phyloP scores from a whole-genome alignment of 2,113 vertebrate genomes.

The Riparia riparia region DNA sequence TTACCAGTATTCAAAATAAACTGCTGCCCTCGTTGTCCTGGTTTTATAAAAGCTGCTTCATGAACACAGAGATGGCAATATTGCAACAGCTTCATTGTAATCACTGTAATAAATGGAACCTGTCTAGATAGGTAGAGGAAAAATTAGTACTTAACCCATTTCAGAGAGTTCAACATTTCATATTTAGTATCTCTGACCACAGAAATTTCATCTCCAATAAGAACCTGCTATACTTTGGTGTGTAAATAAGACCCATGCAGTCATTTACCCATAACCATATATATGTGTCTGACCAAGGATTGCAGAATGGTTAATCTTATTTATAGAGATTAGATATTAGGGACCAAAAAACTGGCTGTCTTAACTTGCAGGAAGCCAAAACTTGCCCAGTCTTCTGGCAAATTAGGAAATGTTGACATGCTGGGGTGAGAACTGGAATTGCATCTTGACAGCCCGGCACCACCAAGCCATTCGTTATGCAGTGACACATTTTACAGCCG shows the following conservation, averaged over 20 bases:
- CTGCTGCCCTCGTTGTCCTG: neutral
- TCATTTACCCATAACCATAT: neutral
- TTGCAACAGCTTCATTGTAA: neutral
- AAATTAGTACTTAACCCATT: neutral
- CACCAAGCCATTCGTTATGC: neutral
- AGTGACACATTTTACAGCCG: fast-evolving
- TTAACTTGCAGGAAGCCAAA: neutral
- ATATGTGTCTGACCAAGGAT: neutral
- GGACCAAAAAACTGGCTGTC: neutral
- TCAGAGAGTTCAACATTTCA: neutral
- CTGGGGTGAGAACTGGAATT: neutral
- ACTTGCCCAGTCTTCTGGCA: neutral
- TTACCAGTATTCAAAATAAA: neutral
- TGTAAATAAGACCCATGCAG: neutral
- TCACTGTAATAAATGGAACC: neutral
- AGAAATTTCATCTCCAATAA: neutral
- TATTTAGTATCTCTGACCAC: neutral
- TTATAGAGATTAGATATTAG: neutral
- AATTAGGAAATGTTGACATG: neutral
- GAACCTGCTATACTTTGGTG: neutral
- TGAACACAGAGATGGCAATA: neutral
- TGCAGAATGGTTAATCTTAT: neutral
- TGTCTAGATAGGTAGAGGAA: neutral
- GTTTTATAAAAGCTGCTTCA: neutral
- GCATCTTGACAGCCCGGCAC: neutral